A percentile compares a stretch with the other conserved stretches of the same genome.
These are phyloP conservation scores for Halcyon senegalensis DNA, from an alignment of 2,113 vertebrate species.

Conservation along the genomic window DNA sequence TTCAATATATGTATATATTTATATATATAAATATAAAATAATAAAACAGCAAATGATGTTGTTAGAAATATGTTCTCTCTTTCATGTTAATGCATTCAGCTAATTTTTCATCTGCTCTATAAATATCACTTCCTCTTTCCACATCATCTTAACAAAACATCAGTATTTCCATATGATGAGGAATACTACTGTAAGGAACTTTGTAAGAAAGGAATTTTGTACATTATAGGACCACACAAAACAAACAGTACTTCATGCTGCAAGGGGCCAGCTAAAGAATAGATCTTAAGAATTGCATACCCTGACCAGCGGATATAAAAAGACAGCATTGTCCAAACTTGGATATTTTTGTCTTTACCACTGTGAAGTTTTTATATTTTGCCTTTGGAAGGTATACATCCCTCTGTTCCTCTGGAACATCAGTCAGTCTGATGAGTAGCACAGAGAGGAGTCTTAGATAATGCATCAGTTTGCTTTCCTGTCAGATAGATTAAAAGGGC, in stretches of 20 bases:
- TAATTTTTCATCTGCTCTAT: background rate
- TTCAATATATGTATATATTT: background rate
- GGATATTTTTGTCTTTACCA: background rate
- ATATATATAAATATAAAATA: background rate
- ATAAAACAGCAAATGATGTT: background rate
- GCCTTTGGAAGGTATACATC: background rate
- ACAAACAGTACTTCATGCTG: background rate
- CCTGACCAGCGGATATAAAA: background rate
- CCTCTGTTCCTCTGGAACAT: background rate
- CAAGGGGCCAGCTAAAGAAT: background rate
- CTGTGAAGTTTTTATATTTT: background rate
- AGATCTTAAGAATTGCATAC: background rate
- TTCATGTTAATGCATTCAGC: background rate
- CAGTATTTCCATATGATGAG: background rate
- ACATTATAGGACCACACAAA: background rate
- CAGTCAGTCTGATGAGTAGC: background rate
- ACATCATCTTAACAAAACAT: background rate
- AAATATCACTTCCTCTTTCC: conserved; percentile 30
- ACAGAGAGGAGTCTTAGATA: background rate
- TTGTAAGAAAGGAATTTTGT: background rate
- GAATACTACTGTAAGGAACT: background rate
- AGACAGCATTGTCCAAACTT: background rate
- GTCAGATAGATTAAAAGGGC: background rate
- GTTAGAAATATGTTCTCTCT: background rate
- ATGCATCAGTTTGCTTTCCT: background rate